Base-by-base conservation (phyloP, 2,888 invertebrate species). In the Pogonocherus hispidulus region DNA sequence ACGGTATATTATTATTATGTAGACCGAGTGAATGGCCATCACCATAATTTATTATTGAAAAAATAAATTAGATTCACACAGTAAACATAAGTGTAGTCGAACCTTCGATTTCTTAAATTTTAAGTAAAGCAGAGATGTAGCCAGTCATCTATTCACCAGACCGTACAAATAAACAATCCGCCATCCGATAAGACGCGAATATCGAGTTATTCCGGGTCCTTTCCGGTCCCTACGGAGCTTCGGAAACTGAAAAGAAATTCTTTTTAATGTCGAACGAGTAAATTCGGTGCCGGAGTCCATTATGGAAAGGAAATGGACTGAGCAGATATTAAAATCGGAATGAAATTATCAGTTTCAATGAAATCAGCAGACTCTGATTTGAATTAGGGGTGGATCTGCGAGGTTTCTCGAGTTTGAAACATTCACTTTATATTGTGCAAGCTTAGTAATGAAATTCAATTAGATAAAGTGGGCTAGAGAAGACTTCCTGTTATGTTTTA, bases 231-330 rank as follows among this genome's bases (percentile, higher is more conserved):
- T 47, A 32, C 18, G 14, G 27, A 47, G 27, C 46, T 32, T 44
- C 51, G 20, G 51, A 22, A 23, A 46, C n/a, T n/a, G 20, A 51
- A 62, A 37, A 37, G 62, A 62, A 49, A 51, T 62, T 57, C 67
- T 66, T 70, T 65, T 70, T 62, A 67, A 67, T 57, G 65, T 46
- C 62, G 49, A 59, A 67, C 23, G 64, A 67, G 63, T 67, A 60
- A 67, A 64, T 65, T 66, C 56, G 52, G 41, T 49, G 37, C 14
- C 54, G 41, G 32, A 51, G 60, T 74, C 74, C 72, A 72, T 76
- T 76, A 76, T 73, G 57, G 68, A 71, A 55, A 64, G 76, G 76
- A 76, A 74, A 76, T 76, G 72, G 74, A 70, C 70, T 69, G 76
- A 72, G 67, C 69, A 73, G 72, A 69, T 72, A 73, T 73, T 73